Base-by-base conservation (phyloP, 2,113 vertebrate species). In the Micromys minutus region DNA sequence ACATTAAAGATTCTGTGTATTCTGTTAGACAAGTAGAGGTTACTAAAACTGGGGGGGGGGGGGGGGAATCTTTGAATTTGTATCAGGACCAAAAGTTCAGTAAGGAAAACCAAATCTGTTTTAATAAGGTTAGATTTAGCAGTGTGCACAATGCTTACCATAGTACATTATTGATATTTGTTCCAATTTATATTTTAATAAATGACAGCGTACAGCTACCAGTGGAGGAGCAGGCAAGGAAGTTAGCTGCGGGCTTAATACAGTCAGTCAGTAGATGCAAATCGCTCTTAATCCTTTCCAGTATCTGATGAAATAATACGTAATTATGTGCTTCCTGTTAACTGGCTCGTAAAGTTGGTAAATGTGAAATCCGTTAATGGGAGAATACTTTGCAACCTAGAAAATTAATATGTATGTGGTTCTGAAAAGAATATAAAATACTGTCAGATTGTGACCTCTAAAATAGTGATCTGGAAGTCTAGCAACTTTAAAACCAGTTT, bases 361-460 rank as follows among this genome's bases (percentile, higher is more conserved):
- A 3, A 59, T 9, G 90, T 94, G 7, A 94, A 86, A 17, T 77
- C 15, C 83, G n/a, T 71, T 95, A 93, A 61, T 85, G 39, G 87
- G 91, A 93, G 59, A 88, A 88, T 74, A 77, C 76, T 95, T 91
- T 95, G 84, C n/a, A 80, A 3, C 29, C 63, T 13, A 65, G 22
- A 16, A 93, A 84, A 72, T 90, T 57, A 96, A 21, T 61, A 67
- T 85, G 6, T 80, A 9, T 75, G 26, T 95, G 72, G 7, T 50
- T 85, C 26, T 86, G 71, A 94, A 59, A 21, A 24, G 5, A 3
- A 42, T 75, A 45, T 77, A 72, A 91, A 91, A 84, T 93, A 81
- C 47, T 69, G 36, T 93, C 50, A 83, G 47, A 36, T 24, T 77
- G 22, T 72, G 10, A 36, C 84, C 39, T 34, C 63, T 69, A 24